Evolutionary conservation across 2,797 vertebrate species (phyloP).

Genomic region (Tolypeutes matacus): DNA sequence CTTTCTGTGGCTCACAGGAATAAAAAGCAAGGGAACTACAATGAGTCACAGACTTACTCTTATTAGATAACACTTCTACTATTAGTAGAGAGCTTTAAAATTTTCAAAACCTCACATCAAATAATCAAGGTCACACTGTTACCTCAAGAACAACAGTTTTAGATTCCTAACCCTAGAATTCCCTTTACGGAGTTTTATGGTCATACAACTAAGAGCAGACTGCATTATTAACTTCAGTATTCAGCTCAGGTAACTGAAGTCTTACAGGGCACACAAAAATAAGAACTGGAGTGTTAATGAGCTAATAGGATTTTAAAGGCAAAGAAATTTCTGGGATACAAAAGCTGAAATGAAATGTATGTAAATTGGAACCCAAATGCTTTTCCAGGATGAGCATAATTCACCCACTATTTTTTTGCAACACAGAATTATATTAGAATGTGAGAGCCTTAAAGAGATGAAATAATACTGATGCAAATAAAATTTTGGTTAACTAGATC

Average conservation of each 20-base stretch:
- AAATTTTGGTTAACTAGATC: constrained; percentile 43
- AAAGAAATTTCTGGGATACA: neutral
- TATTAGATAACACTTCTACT: constrained; percentile 6
- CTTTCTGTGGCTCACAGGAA: constrained; percentile 36
- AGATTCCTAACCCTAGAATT: constrained; percentile 13
- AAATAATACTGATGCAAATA: constrained; percentile 63
- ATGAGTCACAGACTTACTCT: constrained; percentile 19
- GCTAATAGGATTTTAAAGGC: constrained; percentile 21
- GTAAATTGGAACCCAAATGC: constrained; percentile 32
- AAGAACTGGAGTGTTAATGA: constrained; percentile 27
- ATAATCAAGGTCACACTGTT: neutral
- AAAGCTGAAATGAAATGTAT: constrained; percentile 51
- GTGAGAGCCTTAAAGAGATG: constrained; percentile 38
- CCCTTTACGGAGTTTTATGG: neutral
- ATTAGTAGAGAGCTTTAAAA: neutral
- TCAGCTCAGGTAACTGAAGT: neutral
- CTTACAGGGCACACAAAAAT: neutral
- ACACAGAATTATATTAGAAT: constrained; percentile 58
- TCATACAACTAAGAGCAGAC: constrained; percentile 37
- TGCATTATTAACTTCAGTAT: neutral
- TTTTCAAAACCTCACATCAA: constrained; percentile 44
- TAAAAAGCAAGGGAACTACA: constrained; percentile 36
- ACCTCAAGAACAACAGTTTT: constrained; percentile 1
- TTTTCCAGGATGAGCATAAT: constrained; percentile 26
- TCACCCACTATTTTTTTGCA: neutral